Evolutionary conservation across 2,797 vertebrate species (phyloP).

Genomic region (Phoxinus dragarum): DNA sequence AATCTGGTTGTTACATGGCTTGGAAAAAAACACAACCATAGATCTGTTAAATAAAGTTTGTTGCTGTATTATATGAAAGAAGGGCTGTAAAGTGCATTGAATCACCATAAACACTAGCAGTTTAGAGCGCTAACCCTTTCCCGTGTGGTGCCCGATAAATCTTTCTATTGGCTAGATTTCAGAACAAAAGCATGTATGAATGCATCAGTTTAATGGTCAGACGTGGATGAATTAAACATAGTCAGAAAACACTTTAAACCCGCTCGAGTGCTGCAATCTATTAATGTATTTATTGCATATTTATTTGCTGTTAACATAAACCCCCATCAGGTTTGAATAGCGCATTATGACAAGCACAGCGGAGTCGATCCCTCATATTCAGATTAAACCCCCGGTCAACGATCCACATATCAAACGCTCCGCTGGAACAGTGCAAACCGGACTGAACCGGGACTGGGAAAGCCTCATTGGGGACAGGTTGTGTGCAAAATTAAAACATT

Average conservation of each 20-base stretch:
- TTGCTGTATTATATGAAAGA: background rate
- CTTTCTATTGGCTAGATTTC: background rate
- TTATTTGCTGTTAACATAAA: slow-evolving; percentile 71
- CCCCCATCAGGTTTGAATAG: background rate
- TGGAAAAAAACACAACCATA: background rate
- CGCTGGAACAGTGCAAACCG: background rate
- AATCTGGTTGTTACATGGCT: background rate
- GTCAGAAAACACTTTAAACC: background rate
- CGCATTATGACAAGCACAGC: background rate
- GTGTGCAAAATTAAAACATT: background rate
- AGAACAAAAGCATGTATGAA: background rate
- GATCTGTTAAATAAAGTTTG: background rate
- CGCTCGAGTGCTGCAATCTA: slow-evolving; percentile 36
- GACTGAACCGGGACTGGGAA: background rate
- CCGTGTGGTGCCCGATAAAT: background rate
- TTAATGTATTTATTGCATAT: slow-evolving; percentile 64
- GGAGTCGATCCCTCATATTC: background rate
- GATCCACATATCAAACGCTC: background rate
- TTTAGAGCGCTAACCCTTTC: background rate
- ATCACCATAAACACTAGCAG: background rate
- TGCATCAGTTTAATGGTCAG: background rate
- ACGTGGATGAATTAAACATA: slow-evolving; percentile 3
- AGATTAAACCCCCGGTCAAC: background rate
- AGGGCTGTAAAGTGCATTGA: background rate
- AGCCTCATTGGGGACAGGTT: background rate